These are phyloP conservation scores for Artemia franciscana DNA, from an alignment of 1,140 invertebrate species.

Conservation along the genomic window DNA sequence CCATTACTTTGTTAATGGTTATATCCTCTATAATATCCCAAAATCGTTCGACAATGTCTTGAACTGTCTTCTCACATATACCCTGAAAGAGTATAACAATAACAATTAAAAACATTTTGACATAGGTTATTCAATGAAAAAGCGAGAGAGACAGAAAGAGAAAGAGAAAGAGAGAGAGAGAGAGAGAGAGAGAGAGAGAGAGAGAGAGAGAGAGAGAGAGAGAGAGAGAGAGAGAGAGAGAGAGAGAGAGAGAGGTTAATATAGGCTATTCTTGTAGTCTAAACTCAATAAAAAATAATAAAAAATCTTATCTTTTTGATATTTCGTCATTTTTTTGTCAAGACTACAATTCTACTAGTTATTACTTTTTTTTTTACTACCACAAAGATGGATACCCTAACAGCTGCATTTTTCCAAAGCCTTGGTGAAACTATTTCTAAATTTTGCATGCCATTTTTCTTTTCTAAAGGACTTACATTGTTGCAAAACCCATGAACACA, in stretches of 20 bases:
- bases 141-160: not conserved
- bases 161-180: not conserved
- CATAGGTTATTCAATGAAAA: conserved; percentile 5
- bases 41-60: conserved; percentile 79
- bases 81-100: too few species aligned
- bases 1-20: conserved; percentile 71
- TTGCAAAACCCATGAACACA: conserved; percentile 91
- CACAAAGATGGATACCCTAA: too few species aligned
- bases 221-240: not conserved
- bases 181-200: not conserved
- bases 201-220: not conserved
- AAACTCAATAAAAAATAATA: not conserved
- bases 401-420: too few species aligned
- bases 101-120: conserved; percentile 10
- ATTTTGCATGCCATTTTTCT: too few species aligned
- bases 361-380: too few species aligned
- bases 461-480: conserved; percentile 49
- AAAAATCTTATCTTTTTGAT: not conserved
- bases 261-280: not conserved
- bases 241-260: too few species aligned
- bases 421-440: too few species aligned
- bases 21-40: conserved; percentile 94
- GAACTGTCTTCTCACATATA: conserved; percentile 77
- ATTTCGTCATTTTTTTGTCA: too few species aligned
- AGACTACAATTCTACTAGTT: too few species aligned